Conservation (phyloP, 2,113 vertebrate genomes). For the Anas platyrhynchos region DNA sequence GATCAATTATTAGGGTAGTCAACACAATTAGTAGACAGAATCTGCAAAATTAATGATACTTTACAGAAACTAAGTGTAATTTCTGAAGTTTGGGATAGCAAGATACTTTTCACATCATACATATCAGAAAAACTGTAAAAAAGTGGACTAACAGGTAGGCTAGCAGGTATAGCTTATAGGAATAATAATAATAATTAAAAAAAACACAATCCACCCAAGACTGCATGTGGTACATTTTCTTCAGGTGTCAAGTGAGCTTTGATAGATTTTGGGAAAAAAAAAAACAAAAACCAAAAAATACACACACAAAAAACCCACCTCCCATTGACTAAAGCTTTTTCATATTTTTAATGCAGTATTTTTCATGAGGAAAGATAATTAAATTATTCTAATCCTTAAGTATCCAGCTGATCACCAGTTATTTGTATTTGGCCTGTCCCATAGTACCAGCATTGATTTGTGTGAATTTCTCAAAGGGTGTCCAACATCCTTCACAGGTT, state of each 20-base stretch:
- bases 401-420: not conserved
- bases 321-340: not conserved
- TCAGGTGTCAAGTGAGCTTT: not conserved
- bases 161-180: not conserved
- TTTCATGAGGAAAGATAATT: not conserved
- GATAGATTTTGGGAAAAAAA: not conserved
- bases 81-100: not conserved
- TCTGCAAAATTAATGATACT: not conserved
- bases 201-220: not conserved
- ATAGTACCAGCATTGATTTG: not conserved
- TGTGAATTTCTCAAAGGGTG: not conserved
- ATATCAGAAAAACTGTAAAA: not conserved
- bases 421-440: not conserved
- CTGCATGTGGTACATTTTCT: not conserved
- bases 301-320: not conserved
- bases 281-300: not conserved
- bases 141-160: not conserved
- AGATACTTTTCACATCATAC: not conserved
- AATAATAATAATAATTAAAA: not conserved
- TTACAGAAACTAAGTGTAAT: not conserved
- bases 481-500: not conserved
- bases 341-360: not conserved
- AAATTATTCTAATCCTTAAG: not conserved
- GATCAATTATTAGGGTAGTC: not conserved
- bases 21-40: accelerated